Percentiles rank a stretch among this genome's conserved stretches.
Conservation (phyloP, 92 coral and sea anemone species). For the Parazoanthus darwini region DNA sequence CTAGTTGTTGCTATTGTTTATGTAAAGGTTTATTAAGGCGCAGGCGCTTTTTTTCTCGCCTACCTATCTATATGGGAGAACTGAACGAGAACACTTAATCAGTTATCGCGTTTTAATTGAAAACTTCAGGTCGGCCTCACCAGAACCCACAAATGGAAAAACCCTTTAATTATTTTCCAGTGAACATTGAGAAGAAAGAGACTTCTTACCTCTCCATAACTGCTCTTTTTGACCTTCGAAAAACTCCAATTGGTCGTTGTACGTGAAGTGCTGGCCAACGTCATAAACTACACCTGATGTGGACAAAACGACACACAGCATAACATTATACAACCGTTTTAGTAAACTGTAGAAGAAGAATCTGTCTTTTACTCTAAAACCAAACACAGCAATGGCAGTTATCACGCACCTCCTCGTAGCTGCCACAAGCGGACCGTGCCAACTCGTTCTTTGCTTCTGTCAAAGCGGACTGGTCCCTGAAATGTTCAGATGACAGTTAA, state of each 20-base stretch:
- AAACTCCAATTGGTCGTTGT: constrained; percentile 34
- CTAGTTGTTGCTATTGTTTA: not conserved
- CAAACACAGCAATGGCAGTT: not conserved
- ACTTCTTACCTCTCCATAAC: constrained; percentile 34
- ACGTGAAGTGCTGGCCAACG: constrained; percentile 41
- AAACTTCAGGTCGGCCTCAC: not conserved
- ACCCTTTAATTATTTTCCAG: not conserved
- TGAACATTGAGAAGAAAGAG: not conserved
- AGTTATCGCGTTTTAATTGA: not conserved
- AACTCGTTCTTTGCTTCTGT: constrained; percentile 54
- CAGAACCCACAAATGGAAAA: not conserved
- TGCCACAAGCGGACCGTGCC: constrained; percentile 71
- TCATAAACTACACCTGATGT: constrained; percentile 30
- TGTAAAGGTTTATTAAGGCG: too few species aligned
- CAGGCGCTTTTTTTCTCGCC: not conserved
- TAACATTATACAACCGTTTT: not conserved
- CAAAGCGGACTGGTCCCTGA: constrained; percentile 84
- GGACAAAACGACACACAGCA: not conserved
- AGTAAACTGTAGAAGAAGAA: too few species aligned
- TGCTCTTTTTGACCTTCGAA: constrained; percentile 26
- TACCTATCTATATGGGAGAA: not conserved
- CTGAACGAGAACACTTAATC: too few species aligned
- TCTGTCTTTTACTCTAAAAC: too few species aligned
- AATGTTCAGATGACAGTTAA: not conserved
- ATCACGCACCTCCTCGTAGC: constrained; percentile 59